phyloP scores from a whole-genome alignment of 2,888 invertebrate genomes.

The Hylaea fasciaria region DNA sequence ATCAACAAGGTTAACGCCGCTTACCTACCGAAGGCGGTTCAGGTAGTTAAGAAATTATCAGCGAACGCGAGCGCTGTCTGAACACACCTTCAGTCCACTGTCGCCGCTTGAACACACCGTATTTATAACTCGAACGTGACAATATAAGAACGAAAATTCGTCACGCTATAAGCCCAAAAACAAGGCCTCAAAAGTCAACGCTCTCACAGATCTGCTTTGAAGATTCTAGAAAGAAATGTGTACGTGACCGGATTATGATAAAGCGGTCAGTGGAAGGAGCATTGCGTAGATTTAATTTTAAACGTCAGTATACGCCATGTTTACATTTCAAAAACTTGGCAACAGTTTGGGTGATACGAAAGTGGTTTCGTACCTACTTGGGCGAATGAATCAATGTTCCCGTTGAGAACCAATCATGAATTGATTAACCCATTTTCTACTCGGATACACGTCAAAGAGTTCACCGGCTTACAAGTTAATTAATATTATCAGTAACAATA shows the following conservation, averaged over 20 bases:
- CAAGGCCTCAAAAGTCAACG: slow-evolving; percentile 58
- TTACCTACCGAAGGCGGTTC: slow-evolving; percentile 65
- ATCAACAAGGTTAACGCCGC: slow-evolving; percentile 68
- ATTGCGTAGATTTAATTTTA: slow-evolving; percentile 44
- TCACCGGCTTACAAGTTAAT: neutral
- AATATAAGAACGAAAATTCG: slow-evolving; percentile 55
- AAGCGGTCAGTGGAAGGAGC: slow-evolving; percentile 44
- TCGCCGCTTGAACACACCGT: slow-evolving; percentile 26
- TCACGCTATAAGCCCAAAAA: slow-evolving; percentile 56
- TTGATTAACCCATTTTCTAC: slow-evolving; percentile 24
- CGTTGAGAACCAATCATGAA: slow-evolving; percentile 26
- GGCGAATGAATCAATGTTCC: slow-evolving; percentile 32
- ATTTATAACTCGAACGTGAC: slow-evolving; percentile 57
- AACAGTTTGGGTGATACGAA: slow-evolving; percentile 40
- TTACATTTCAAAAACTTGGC: slow-evolving; percentile 55
- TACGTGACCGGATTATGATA: slow-evolving; percentile 57
- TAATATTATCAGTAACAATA: slow-evolving; percentile 3
- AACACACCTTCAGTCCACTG: slow-evolving; percentile 27
- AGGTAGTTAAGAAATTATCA: slow-evolving; percentile 68
- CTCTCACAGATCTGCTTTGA: slow-evolving; percentile 56
- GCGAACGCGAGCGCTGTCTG: slow-evolving; percentile 17
- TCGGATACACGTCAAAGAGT: slow-evolving; percentile 17
- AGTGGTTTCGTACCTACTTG: slow-evolving; percentile 30
- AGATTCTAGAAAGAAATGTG: slow-evolving; percentile 55
- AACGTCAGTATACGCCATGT: slow-evolving; percentile 49